Evolutionary conservation across 2,113 vertebrate genomes (phyloP).

Genomic region (Podocnemis expansa): DNA sequence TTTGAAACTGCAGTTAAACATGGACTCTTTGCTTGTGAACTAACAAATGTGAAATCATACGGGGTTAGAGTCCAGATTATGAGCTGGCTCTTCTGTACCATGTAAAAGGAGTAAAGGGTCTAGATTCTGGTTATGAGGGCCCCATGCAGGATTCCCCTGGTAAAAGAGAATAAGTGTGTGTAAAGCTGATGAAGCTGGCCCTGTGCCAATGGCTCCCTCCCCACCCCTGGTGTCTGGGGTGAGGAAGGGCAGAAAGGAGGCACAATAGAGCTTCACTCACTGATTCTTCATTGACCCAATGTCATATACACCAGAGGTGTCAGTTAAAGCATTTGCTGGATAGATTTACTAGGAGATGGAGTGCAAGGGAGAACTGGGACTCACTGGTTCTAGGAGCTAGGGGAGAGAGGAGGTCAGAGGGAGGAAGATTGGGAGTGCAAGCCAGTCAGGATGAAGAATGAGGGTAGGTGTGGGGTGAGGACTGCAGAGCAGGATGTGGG

Average conservation of each 20-base stretch:
- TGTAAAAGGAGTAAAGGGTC: neutral
- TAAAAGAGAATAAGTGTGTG: neutral
- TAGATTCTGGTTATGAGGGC: neutral
- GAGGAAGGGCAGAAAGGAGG: neutral
- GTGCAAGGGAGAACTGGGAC: neutral
- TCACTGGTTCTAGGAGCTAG: neutral
- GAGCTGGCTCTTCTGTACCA: neutral
- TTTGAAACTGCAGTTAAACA: neutral
- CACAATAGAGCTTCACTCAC: neutral
- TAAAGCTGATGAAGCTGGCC: neutral
- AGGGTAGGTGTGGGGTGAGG: too few relatives aligned
- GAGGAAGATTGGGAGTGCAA: neutral
- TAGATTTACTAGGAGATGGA: neutral
- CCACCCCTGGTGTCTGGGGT: neutral
- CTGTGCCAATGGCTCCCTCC: neutral
- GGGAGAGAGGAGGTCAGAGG: neutral
- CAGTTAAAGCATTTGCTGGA: neutral
- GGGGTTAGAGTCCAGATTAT: neutral
- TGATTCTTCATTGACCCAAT: neutral
- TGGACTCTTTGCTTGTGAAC: neutral
- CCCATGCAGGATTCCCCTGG: neutral
- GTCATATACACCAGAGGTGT: neutral
- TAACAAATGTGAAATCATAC: neutral
- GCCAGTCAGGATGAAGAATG: too few relatives aligned
- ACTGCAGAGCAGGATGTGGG: too few relatives aligned